Percentiles rank a stretch among this genome's conserved stretches.
Evolutionary conservation across 1,140 invertebrate species (phyloP).

Genomic region (Drosophila subpulchrella): DNA sequence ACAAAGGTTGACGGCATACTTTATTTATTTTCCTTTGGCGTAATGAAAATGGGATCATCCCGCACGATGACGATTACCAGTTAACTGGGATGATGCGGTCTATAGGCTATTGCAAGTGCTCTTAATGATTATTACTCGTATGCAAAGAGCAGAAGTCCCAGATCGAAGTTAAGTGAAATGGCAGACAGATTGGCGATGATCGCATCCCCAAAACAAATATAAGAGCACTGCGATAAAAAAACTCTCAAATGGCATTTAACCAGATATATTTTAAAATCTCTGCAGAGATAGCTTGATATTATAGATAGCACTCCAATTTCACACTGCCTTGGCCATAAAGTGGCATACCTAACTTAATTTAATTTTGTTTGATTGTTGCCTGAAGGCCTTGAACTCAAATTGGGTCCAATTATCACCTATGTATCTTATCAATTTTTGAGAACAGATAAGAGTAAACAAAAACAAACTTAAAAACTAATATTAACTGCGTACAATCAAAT

Average conservation of each 20-base stretch:
- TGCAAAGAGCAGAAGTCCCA: slow-evolving; percentile 57
- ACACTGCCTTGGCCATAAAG: slow-evolving; percentile 30
- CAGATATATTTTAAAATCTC: slow-evolving; percentile 1
- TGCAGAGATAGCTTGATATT: slow-evolving; percentile 4
- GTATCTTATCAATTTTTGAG: slow-evolving; percentile 63
- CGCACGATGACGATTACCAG: slow-evolving; percentile 10
- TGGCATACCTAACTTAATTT: slow-evolving; percentile 9
- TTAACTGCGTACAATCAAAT: slow-evolving; percentile 55
- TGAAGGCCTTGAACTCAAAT: slow-evolving; percentile 71
- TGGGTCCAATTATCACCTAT: slow-evolving; percentile 53
- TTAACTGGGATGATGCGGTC: slow-evolving; percentile 8
- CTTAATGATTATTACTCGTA: slow-evolving; percentile 36
- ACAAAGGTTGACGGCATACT: slow-evolving; percentile 13
- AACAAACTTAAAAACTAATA: slow-evolving; percentile 24
- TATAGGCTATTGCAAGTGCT: slow-evolving; percentile 20
- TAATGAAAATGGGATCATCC: slow-evolving; percentile 31
- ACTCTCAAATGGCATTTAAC: no score
- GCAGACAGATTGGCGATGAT: slow-evolving; percentile 53
- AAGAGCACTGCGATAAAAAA: no score
- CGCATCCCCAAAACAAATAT: slow-evolving; percentile 6
- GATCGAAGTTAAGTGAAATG: slow-evolving; percentile 60
- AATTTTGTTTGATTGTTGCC: slow-evolving; percentile 51
- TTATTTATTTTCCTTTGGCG: slow-evolving; percentile 4
- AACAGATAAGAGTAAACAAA: slow-evolving; percentile 56
- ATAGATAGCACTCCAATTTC: slow-evolving; percentile 40